Base-by-base conservation (phyloP, 2,797 vertebrate genomes). In the Tenualosa thibaudeaui region DNA sequence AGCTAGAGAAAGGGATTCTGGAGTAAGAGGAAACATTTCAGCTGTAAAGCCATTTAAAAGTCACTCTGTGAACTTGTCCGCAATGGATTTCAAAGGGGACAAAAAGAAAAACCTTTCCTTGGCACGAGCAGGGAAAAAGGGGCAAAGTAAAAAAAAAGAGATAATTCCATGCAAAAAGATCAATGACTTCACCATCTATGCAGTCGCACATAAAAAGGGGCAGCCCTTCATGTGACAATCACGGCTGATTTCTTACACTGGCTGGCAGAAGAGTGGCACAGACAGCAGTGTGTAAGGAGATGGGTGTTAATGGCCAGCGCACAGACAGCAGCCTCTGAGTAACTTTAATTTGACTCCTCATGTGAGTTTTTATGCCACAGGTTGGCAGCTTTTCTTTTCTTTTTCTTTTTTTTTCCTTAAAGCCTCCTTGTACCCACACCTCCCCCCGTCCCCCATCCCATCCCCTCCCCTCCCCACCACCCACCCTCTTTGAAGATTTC, bases 101-200 rank as follows among this genome's bases (percentile, higher is more conserved):
- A 15, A 82, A 75, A 86, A 82, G 90, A 86, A 83, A 68, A 83
- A 24, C 53, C 81, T 81, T 62, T 82, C 86, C 19, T 84, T 87
- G 81, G 53, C 10, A 37, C 40, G 71, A 43, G 46, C 71, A 22
- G 71, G 40, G 37, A 17, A 78, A 43, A 78, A 78, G 19, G 40
- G 71, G 37, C 1, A 4, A 43, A 17, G 19, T 56, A 82, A 31
- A 82, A 17, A 84, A 88, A 81, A 51, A 78, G 82, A 46, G 24
- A 91, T 89, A 87, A 89, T 88, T 88, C 17, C 81, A 84, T 86
- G 85, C 86, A 81, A 82, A 60, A 83, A 90, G 90, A 94, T 92
- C 89, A 91, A 85, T 81, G 87, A 86, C 81, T 83, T 89, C 88
- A 6, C 40, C 81, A 13, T 26, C 82, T 82, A 84, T 92, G 85